phyloP scores from a whole-genome alignment of 2,113 vertebrate genomes.

The Podarcis muralis region DNA sequence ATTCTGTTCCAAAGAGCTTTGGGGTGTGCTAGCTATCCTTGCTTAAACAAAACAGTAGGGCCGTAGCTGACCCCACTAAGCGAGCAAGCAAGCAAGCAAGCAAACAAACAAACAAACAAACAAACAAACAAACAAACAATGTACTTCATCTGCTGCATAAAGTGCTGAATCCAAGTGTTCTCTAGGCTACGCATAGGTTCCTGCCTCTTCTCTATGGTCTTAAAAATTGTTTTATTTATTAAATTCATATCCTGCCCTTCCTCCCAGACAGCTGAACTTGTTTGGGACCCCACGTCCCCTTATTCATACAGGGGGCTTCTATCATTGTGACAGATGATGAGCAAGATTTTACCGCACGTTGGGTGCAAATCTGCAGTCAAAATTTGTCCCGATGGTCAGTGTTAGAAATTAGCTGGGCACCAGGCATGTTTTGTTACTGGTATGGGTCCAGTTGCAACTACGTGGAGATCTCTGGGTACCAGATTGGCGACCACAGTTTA shows the following conservation, averaged over 20 bases:
- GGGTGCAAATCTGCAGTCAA: background rate
- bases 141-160: no score
- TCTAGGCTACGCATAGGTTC: background rate
- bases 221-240: background rate
- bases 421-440: no score
- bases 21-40: background rate
- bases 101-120: no score
- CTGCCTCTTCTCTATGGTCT: background rate
- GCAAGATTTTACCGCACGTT: background rate
- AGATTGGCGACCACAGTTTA: no score
- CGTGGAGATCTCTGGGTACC: no score
- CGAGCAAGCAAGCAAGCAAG: no score
- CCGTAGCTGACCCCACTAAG: background rate
- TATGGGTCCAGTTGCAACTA: no score
- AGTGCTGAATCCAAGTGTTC: background rate
- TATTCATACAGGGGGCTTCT: background rate
- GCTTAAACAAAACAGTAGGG: background rate
- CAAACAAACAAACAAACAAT: no score
- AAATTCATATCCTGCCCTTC: no score
- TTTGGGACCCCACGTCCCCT: background rate
- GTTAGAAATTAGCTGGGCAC: no score
- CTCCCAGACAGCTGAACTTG: background rate
- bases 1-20: background rate
- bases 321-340: background rate
- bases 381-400: background rate